phyloP scores from a whole-genome alignment of 2,113 vertebrate species.

The Oryzias melastigma region DNA sequence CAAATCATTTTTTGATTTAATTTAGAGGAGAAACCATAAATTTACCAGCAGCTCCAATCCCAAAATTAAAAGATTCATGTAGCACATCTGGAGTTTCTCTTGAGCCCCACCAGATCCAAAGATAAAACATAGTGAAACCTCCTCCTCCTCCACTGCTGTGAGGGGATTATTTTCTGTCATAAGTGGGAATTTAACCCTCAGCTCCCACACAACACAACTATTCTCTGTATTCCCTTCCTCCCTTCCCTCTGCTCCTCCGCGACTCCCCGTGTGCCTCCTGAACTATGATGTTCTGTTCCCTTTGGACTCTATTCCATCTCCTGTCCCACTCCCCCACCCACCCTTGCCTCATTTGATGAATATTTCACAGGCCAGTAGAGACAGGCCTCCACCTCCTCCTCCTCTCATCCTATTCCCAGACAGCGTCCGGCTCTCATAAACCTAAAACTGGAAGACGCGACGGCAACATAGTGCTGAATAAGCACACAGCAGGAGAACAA shows the following conservation, averaged over 20 bases:
- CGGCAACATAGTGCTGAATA: constrained; percentile 21
- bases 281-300: constrained; percentile 53
- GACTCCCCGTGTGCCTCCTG: constrained; percentile 28
- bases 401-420: constrained; percentile 55
- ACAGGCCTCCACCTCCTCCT: constrained; percentile 45
- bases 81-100: background rate
- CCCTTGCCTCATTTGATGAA: constrained; percentile 67
- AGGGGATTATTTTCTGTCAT: constrained; percentile 18
- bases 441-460: constrained; percentile 62
- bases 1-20: constrained; percentile 8
- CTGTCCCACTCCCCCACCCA: constrained; percentile 51
- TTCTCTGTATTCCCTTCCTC: constrained; percentile 14
- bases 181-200: constrained; percentile 26
- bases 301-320: constrained; percentile 52
- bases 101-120: background rate
- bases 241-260: constrained; percentile 16
- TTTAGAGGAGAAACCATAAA: constrained; percentile 22
- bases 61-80: too few relatives aligned
- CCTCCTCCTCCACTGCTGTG: constrained; percentile 6
- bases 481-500: constrained; percentile 18
- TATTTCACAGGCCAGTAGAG: constrained; percentile 75
- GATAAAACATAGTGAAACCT: constrained; percentile 29
- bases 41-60: background rate
- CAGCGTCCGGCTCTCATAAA: constrained; percentile 53
- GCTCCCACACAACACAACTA: constrained; percentile 31